Percentiles rank a stretch among this genome's conserved stretches.
phyloP scores from a whole-genome alignment of 2,113 vertebrate genomes.

The Rhea americana region DNA sequence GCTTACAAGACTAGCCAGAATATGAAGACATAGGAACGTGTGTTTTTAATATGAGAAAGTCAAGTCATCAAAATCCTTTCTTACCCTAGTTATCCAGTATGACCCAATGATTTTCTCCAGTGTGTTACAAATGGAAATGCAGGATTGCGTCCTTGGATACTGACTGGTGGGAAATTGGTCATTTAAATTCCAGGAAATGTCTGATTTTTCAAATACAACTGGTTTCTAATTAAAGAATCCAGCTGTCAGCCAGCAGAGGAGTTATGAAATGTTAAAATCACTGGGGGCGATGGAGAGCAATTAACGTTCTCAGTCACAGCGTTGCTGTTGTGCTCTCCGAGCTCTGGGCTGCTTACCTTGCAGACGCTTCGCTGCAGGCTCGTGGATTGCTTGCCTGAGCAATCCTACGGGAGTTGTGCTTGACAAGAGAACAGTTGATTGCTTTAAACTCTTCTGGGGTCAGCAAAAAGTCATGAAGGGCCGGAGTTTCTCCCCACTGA shows the following conservation, averaged over 20 bases:
- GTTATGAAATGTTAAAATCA: conserved; percentile 58
- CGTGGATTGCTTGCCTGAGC: not conserved
- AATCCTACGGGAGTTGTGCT: not conserved
- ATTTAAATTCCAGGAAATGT: conserved; percentile 69
- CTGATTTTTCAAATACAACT: conserved; percentile 64
- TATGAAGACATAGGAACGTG: not conserved
- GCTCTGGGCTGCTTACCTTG: not conserved
- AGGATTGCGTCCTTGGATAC: conserved; percentile 19
- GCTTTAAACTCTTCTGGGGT: conserved; percentile 46
- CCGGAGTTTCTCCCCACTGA: conserved; percentile 14
- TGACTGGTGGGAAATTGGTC: conserved; percentile 46
- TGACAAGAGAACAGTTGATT: conserved; percentile 34
- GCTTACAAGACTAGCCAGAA: not conserved
- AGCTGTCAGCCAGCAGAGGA: conserved; percentile 59
- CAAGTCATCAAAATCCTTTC: conserved; percentile 5
- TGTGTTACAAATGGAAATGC: not conserved
- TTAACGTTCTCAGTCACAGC: conserved; percentile 15
- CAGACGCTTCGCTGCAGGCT: not conserved
- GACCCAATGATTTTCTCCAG: not conserved
- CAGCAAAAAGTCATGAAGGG: conserved; percentile 46
- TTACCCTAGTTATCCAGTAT: not conserved
- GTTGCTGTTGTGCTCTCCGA: not conserved
- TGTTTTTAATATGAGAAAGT: not conserved
- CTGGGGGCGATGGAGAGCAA: conserved; percentile 37
- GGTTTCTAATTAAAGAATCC: conserved; percentile 67